Evolutionary conservation across 2,113 vertebrate species (phyloP).

Genomic region (Callaeas wilsoni): DNA sequence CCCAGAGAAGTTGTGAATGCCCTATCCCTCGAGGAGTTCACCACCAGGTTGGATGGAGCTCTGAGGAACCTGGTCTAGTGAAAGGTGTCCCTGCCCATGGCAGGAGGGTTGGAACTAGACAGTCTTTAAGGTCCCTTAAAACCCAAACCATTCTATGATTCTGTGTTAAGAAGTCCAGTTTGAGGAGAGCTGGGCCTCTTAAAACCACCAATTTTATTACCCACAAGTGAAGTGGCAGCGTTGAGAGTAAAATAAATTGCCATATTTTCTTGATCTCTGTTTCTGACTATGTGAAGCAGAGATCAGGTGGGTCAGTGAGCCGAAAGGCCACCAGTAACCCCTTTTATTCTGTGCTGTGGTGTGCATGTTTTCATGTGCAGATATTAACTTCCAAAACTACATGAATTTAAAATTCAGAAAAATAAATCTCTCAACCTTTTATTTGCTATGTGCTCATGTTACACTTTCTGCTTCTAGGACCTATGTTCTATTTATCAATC

Average conservation of each 20-base stretch:
- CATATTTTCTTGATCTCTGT: rapidly evolving
- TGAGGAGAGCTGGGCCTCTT: not conserved
- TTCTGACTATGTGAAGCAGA: not conserved
- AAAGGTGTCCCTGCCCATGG: too few relatives aligned
- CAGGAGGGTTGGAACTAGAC: not conserved
- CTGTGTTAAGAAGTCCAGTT: not conserved
- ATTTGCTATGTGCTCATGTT: not conserved
- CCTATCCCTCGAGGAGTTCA: not conserved
- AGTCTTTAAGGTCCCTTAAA: not conserved
- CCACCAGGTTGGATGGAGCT: not conserved
- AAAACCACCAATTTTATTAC: not conserved
- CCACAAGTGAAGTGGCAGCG: not conserved
- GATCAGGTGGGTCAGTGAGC: not conserved
- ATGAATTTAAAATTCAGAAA: not conserved
- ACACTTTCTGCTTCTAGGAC: not conserved
- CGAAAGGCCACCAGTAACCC: rapidly evolving
- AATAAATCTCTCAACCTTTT: not conserved
- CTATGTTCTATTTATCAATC: not conserved
- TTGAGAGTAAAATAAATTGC: not conserved
- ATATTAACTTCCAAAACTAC: not conserved
- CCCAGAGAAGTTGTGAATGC: not conserved
- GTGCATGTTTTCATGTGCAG: not conserved
- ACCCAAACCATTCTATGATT: not conserved
- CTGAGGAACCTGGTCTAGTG: not conserved
- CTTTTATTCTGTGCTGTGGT: not conserved